phyloP scores from a whole-genome alignment of 2,113 vertebrate genomes.

The Ochotona curzoniae region DNA sequence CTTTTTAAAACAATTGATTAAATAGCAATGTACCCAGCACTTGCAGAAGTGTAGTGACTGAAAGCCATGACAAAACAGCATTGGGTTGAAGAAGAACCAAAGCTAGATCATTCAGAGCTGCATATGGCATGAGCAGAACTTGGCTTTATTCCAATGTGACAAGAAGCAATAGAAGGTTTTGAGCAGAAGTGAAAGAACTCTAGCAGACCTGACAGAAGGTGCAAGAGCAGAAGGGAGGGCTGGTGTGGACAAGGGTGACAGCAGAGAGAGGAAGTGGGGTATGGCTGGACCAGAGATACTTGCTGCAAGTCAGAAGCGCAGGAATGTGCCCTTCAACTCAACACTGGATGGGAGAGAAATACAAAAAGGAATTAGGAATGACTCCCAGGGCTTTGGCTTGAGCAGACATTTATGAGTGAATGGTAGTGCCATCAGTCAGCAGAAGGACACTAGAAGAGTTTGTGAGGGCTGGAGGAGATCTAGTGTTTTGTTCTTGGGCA shows the following conservation, averaged over 20 bases:
- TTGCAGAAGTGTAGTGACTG: background rate
- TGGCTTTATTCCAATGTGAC: background rate
- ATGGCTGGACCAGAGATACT: background rate
- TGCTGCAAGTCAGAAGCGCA: background rate
- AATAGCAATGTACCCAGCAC: background rate
- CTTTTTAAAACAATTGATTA: background rate
- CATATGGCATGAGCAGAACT: background rate
- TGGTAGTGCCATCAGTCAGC: background rate
- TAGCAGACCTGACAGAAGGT: background rate
- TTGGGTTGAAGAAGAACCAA: background rate
- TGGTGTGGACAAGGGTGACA: background rate
- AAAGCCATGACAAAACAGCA: background rate
- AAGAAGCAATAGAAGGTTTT: background rate
- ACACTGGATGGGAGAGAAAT: background rate
- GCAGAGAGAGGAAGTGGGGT: background rate
- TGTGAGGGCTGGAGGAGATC: background rate
- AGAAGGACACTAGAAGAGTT: background rate
- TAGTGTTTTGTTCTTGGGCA: background rate
- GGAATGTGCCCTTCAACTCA: background rate
- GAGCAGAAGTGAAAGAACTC: background rate
- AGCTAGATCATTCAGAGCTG: background rate
- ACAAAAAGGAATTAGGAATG: background rate
- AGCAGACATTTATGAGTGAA: background rate
- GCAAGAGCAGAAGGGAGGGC: background rate
- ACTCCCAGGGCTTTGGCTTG: background rate